Evolutionary conservation across 1,140 invertebrate genomes (phyloP), one percentile per base, ranked within the genome.

Genomic region (Nymphalis io): DNA sequence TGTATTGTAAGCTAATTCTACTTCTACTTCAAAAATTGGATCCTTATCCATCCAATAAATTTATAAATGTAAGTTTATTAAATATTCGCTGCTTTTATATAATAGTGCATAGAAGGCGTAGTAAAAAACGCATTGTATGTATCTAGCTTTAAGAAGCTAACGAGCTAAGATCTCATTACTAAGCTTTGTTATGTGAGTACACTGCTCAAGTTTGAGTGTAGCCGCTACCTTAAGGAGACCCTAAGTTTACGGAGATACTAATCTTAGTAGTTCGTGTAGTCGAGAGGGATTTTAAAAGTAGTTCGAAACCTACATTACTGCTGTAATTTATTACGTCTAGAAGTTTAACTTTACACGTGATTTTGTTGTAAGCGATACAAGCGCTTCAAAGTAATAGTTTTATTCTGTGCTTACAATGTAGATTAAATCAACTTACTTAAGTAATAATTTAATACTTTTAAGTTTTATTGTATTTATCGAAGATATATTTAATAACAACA

Each of bases 81-180:
- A 33, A 33, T 1, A 33, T 33, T 33, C 27, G 6, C 27, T 8
- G 1, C 4, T 33, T 33, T 33, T 33, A 8, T 33, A 33, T 33
- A 33, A 33, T 8, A 33, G 27, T 33, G 27, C 10, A 33, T 33
- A 8, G 6, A 8, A 33, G 27, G 5, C 27, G 27, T 33, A 8
- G 27, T 33, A 33, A 33, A 33, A 33, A 33, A 33, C 27, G 48
- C 21, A 6, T 27, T 10, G 62, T 51, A 12, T 40, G 21, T 33
- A 55, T 10, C 11, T 15, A 16, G 42, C 60, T 16, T 48, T 58
- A 38, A 44, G 16, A 60, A 76, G 68, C 62, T 72, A 75, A 75
- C 73, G 70, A 75, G 66, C 53, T 65, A 68, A 65, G 71, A 73
- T 76, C 71, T 76, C 72, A 76, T 76, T 76, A 76, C 71, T 42